A percentile compares a stretch with the other conserved stretches of the same genome.
Conservation (phyloP, 2,888 invertebrate species). For the Cepaea hortensis region DNA sequence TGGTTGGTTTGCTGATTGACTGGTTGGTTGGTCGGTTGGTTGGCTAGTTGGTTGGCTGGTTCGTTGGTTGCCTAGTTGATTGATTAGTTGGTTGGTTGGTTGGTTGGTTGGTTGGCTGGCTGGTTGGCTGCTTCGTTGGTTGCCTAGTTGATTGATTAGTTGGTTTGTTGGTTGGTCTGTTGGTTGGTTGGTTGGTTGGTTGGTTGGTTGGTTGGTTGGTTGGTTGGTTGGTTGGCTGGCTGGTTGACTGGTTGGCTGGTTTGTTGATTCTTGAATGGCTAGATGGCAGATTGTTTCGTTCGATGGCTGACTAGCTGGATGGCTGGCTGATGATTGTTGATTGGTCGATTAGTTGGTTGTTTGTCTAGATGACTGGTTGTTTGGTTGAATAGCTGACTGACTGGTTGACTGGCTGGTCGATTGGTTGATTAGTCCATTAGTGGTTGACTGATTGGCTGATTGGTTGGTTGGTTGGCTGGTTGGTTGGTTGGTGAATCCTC, state of each 20-base stretch:
- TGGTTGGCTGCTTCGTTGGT: background rate
- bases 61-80: background rate
- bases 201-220: background rate
- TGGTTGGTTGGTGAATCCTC: background rate
- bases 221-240: background rate
- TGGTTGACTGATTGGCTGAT: background rate
- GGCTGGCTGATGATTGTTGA: background rate
- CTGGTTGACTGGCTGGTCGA: background rate
- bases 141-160: background rate
- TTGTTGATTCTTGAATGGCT: background rate
- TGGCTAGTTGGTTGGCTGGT: background rate
- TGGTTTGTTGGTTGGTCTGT: too few species aligned
- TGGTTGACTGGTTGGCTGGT: background rate
- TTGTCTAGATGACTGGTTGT: background rate
- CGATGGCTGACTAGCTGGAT: background rate
- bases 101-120: background rate
- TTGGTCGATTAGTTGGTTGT: background rate
- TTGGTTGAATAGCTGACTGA: background rate
- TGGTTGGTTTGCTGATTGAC: background rate
- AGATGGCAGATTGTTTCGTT: background rate
- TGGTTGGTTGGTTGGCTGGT: background rate
- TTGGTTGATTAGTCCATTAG: background rate
- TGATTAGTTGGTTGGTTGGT: background rate
- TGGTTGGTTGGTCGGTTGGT: background rate
- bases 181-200: background rate